Conservation (phyloP, 2,113 vertebrate species). For the Paradisaea rubra region DNA sequence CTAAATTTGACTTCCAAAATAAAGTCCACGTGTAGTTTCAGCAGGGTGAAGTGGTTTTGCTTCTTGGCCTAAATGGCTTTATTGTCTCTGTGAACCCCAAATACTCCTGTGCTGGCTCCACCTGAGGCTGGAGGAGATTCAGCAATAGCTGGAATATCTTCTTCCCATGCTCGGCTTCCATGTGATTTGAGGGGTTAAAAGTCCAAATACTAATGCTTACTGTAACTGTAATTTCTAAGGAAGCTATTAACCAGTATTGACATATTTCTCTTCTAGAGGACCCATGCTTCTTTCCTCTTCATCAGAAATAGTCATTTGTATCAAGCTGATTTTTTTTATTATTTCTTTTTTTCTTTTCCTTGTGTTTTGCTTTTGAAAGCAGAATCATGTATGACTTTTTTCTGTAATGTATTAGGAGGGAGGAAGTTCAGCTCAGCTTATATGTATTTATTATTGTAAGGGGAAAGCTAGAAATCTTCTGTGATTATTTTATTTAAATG, state of each 20-base stretch:
- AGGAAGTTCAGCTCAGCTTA: background rate
- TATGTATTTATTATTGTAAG: background rate
- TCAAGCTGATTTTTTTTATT: constrained; percentile 8
- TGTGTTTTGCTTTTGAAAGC: background rate
- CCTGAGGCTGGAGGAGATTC: background rate
- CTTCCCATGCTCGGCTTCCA: background rate
- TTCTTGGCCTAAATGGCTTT: background rate
- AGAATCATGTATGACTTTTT: background rate
- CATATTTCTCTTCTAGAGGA: background rate
- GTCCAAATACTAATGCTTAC: background rate
- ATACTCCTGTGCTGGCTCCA: background rate
- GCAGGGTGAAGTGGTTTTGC: background rate
- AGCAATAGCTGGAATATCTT: background rate
- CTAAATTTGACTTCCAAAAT: background rate
- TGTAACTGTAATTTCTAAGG: constrained; percentile 4
- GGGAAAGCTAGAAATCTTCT: background rate
- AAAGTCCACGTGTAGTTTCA: background rate
- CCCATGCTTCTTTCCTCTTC: background rate
- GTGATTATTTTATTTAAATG: background rate
- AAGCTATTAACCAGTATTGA: constrained; percentile 3
- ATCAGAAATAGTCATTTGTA: background rate
- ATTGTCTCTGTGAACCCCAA: background rate
- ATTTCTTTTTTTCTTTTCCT: background rate
- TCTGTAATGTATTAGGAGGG: background rate
- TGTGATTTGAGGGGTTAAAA: constrained; percentile 15